Evolutionary conservation across 1,140 invertebrate genomes (phyloP), one percentile per base, ranked within the genome.

Genomic region (Drosophila athabasca): DNA sequence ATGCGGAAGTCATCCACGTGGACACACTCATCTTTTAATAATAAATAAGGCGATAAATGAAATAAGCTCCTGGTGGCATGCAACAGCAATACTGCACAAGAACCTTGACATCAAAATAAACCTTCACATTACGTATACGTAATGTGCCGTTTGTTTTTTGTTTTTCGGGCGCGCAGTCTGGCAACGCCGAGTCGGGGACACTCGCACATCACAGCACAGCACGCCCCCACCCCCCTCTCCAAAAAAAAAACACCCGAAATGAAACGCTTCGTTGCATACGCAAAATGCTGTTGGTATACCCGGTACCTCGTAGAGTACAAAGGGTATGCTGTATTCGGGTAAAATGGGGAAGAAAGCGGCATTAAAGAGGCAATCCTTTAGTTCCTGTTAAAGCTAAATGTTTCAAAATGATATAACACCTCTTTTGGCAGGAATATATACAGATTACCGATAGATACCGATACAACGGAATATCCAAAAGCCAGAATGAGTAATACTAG

Each of bases 231-330:
- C 48, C 44, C 60, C 44, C 53, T 41, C 48, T 39, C 60, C 31
- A 60, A 58, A 58, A 55, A 69, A 60, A 61, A 70, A 60, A 15
- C 48, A 69, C 73, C 79, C 71, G 88, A 88, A 88, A 88, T 88
- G 83, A 76, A 88, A 88, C 83, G 83, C 83, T 88, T 88, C 76
- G 83, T 26, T 88, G 83, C 83, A 88, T 88, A 82, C 50, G 75
- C 79, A 81, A 66, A 79, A 50, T 31, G 62, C 29, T 64, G 15
- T 62, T 65, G 35, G 1, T 11, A 5, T 39, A 13, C 11, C 11
- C 8, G 11, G 3, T 39, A 13, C 35, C 3, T 3, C 11, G 11
- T 13, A 8, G 3, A 39, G 11, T 11, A 5, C 3, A 4, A 13
- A 13, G 35, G 35, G 35, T 13, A 39, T 39, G 35, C 1, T 39